Conservation (phyloP, 2,888 invertebrate species). For the Tenthredo distinguenda region DNA sequence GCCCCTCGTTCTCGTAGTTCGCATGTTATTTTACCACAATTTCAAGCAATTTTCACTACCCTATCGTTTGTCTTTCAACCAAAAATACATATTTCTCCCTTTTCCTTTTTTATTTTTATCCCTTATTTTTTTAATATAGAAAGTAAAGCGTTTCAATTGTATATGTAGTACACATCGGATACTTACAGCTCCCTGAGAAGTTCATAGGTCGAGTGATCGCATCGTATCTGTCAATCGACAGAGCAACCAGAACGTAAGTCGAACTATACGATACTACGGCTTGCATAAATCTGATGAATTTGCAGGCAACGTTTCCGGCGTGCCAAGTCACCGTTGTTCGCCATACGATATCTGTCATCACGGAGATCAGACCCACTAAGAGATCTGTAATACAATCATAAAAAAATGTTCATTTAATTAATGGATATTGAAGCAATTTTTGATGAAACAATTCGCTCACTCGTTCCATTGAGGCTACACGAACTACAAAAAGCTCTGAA, state of each 20-base stretch:
- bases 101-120: background rate
- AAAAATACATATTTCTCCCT: background rate
- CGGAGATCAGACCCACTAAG: slow-evolving; percentile 92
- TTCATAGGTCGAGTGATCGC: slow-evolving; percentile 97
- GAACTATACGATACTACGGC: slow-evolving; percentile 95
- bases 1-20: slow-evolving; percentile 26
- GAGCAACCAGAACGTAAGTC: slow-evolving; percentile 94
- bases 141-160: background rate
- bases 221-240: slow-evolving; percentile 95
- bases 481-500: background rate
- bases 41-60: slow-evolving; percentile 10
- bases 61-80: background rate
- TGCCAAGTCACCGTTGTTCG: slow-evolving; percentile 94
- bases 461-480: background rate
- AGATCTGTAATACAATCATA: slow-evolving; percentile 84
- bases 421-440: background rate
- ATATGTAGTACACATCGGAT: slow-evolving; percentile 51
- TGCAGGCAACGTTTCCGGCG: slow-evolving; percentile 93
- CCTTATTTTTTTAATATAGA: background rate
- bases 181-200: slow-evolving; percentile 96
- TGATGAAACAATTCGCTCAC: background rate
- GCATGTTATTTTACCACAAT: background rate
- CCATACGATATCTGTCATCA: slow-evolving; percentile 94
- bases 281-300: slow-evolving; percentile 89
- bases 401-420: too few relatives aligned